These are phyloP conservation scores for Caenorhabditis sp. DNA, from an alignment of 2,888 invertebrate species.

Conservation along the genomic window DNA sequence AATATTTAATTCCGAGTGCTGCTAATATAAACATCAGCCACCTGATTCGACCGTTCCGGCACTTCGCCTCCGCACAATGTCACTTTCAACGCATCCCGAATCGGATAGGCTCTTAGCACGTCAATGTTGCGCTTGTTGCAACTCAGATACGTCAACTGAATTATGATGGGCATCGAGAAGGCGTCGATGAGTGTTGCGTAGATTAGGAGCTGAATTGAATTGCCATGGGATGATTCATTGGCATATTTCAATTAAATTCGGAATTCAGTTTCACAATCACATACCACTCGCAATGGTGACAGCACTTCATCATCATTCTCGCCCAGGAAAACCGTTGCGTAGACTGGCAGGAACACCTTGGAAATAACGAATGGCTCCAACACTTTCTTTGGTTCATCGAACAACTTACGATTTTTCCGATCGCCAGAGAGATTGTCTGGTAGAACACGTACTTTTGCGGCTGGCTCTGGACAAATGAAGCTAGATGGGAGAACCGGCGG, in stretches of 20 bases:
- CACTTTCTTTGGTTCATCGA: no score
- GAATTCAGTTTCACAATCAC: no score
- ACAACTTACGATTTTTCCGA: background rate
- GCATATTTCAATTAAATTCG: no score
- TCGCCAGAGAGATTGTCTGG: background rate
- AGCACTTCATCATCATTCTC: no score
- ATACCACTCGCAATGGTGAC: no score
- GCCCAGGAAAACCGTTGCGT: no score
- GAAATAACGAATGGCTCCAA: no score
- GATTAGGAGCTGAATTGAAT: background rate
- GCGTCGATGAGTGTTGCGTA: background rate
- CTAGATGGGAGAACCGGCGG: background rate
- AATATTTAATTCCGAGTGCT: no score
- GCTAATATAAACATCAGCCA: background rate
- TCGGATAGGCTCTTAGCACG: background rate
- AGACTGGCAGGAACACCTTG: no score
- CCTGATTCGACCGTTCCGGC: background rate
- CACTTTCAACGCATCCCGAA: background rate
- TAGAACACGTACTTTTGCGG: constrained; percentile 15
- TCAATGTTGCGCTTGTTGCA: constrained; percentile 10
- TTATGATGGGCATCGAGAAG: background rate
- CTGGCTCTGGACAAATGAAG: background rate
- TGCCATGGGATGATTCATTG: no score
- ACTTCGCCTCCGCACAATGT: background rate
- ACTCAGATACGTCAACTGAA: background rate